Evolutionary conservation across 2,888 invertebrate genomes (phyloP), one percentile per base, ranked within the genome.

Genomic region (Hedychridium roseum): DNA sequence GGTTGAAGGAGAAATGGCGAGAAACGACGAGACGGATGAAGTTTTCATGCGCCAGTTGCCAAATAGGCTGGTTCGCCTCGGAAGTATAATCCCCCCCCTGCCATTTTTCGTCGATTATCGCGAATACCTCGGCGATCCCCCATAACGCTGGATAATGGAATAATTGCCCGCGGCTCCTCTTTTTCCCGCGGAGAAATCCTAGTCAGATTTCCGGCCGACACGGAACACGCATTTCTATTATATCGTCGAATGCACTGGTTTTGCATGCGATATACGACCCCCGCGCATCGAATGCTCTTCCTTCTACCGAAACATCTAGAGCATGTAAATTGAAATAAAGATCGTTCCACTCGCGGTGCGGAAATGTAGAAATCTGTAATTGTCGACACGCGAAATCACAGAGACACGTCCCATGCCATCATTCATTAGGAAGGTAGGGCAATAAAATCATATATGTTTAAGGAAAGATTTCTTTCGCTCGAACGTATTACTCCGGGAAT

Each of bases 41-140:
- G 26, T 34, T 55, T 60, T 58, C 60, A 52, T 54, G 66, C 59
- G 57, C 66, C 55, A 62, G 66, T 66, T 66, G 59, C 41, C 57
- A 66, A 66, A 62, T 54, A 66, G 64, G 64, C 57, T 64, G 61
- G 57, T 58, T 62, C 60, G 51, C 30, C 7, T n/a, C 11, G 30
- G 3, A 30, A n/a, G 27, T 46, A 28, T 6, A 16, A 35, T 46
- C 20, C 42, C 27, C 6, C 41, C 34, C 34, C 27, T 27, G 1
- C 23, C 28, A 14, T 46, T 41, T n/a, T 43, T 46, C 4, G 46
- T 42, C 42, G 34, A 46, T 46, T 42, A 21, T 34, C 42, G 12
- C 11, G 41, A 44, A 11, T 31, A 44, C 27, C n/a, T n/a, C n/a
- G n/a, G n/a, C n/a, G n/a, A n/a, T n/a, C n/a, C n/a, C n/a, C n/a